phyloP scores from a whole-genome alignment of 2,113 vertebrate genomes.

The Oreochromis spilurus region DNA sequence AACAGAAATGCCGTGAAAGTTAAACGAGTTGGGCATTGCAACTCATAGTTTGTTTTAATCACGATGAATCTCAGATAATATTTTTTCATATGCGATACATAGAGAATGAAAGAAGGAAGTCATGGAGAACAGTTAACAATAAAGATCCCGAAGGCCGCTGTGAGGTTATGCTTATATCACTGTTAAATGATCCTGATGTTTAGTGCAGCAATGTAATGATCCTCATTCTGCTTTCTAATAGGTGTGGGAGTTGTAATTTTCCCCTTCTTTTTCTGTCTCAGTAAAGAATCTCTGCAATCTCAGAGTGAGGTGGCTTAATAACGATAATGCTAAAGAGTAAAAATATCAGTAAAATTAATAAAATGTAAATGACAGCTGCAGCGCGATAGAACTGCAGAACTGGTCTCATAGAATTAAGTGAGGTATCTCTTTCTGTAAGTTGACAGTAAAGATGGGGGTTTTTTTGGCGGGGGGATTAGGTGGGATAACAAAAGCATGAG shows the following conservation, averaged over 20 bases:
- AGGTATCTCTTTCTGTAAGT: background rate
- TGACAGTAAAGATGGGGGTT: accelerated
- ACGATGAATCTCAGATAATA: background rate
- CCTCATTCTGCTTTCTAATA: conserved; percentile 11
- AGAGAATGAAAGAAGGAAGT: background rate
- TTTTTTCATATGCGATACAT: background rate
- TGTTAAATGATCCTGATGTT: conserved; percentile 25
- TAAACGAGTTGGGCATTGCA: background rate
- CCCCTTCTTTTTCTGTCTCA: background rate
- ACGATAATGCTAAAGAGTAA: background rate
- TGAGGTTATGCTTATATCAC: background rate
- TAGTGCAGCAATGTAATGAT: conserved; percentile 33
- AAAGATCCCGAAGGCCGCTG: background rate
- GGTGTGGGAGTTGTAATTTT: conserved; percentile 16
- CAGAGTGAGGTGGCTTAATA: background rate
- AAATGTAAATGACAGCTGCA: background rate
- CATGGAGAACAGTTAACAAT: background rate
- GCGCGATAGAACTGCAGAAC: background rate
- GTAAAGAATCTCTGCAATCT: background rate
- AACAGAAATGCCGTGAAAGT: background rate
- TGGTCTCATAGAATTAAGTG: background rate
- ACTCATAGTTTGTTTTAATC: background rate
- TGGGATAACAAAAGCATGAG: background rate
- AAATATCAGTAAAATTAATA: background rate
- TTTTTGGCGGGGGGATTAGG: accelerated